Evolutionary conservation across 2,797 vertebrate species (phyloP).

Genomic region (Artibeus jamaicensis): DNA sequence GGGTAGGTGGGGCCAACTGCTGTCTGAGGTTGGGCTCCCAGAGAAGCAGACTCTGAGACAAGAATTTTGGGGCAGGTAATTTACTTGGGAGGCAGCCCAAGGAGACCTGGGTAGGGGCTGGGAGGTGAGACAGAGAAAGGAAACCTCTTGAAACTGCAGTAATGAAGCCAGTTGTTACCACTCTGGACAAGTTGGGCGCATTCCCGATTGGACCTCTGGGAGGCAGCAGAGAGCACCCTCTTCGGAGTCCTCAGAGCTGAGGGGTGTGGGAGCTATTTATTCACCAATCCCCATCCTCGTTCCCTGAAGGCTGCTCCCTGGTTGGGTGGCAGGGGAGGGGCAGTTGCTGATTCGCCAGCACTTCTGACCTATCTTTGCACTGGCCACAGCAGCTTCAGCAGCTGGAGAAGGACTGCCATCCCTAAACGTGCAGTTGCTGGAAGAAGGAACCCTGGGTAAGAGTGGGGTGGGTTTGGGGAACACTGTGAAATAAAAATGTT

Average conservation of each 20-base stretch:
- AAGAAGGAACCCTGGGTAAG: background rate
- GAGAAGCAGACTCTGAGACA: background rate
- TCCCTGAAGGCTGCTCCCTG: background rate
- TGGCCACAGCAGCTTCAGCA: background rate
- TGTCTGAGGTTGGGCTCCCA: background rate
- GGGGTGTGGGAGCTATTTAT: background rate
- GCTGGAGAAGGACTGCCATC: background rate
- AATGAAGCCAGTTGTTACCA: background rate
- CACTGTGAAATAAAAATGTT: background rate
- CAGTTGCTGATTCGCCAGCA: background rate
- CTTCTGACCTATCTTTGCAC: background rate
- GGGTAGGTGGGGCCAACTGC: too few species aligned
- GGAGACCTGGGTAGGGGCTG: background rate
- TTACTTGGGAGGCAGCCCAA: background rate
- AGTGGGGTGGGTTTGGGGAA: background rate
- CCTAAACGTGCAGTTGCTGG: background rate
- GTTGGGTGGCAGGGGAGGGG: background rate
- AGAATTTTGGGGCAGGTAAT: background rate
- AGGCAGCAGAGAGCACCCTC: background rate
- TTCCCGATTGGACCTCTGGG: background rate
- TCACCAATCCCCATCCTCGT: background rate
- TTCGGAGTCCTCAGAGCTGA: accelerated
- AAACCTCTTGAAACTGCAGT: background rate
- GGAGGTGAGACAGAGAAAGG: background rate
- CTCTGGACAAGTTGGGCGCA: background rate